A percentile compares a stretch with the other conserved stretches of the same genome.
phyloP scores from a whole-genome alignment of 1,140 invertebrate genomes.

The Chironomus tepperi region DNA sequence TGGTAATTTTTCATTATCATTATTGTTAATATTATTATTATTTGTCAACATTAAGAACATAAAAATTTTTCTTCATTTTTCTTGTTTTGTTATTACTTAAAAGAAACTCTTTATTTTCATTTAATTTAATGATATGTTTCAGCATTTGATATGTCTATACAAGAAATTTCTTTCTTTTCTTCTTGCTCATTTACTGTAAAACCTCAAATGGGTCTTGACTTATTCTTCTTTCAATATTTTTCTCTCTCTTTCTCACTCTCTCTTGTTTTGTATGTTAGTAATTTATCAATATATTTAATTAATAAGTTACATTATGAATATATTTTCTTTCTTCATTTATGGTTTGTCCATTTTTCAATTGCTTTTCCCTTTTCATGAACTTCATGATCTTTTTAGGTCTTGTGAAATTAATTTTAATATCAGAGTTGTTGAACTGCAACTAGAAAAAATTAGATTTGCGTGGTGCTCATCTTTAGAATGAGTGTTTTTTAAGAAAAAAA shows the following conservation, averaged over 20 bases:
- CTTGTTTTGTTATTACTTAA: background rate
- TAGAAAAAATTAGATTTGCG: no score
- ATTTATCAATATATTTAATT: background rate
- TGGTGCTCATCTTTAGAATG: no score
- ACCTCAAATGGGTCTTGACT: background rate
- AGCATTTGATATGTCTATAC: constrained; percentile 8
- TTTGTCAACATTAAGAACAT: constrained; percentile 14
- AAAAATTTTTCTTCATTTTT: background rate
- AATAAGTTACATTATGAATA: background rate
- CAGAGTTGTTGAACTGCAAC: no score
- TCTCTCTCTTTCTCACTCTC: background rate
- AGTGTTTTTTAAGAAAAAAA: no score
- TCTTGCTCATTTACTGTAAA: background rate
- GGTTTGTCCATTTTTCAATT: no score
- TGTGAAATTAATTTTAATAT: no score
- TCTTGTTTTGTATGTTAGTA: background rate
- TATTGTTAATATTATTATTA: background rate
- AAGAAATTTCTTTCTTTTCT: background rate
- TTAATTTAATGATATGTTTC: constrained; percentile 9
- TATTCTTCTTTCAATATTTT: background rate
- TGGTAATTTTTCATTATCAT: background rate
- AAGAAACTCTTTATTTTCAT: background rate
- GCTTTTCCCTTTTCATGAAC: no score
- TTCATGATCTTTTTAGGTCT: no score
- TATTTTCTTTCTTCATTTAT: background rate